Percentiles rank a stretch among this genome's conserved stretches.
phyloP scores from a whole-genome alignment of 2,888 invertebrate genomes.

The Taphrorychus bicolor region DNA sequence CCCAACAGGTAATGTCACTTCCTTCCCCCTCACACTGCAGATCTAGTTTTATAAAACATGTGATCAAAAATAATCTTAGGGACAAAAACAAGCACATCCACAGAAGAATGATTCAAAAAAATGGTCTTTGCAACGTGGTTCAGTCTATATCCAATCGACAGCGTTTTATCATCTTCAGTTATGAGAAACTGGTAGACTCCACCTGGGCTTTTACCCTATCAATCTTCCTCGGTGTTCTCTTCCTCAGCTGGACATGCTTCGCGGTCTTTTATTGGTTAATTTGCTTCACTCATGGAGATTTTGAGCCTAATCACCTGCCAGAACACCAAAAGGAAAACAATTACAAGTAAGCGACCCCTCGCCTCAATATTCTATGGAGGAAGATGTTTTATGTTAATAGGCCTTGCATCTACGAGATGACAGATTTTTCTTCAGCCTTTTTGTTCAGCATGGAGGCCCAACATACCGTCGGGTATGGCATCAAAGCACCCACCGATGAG shows the following conservation, averaged over 20 bases:
- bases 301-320: conserved; percentile 68
- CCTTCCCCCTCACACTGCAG: no score
- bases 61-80: background rate
- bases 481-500: conserved; percentile 82
- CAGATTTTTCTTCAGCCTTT: conserved; percentile 87
- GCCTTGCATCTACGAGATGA: conserved; percentile 85
- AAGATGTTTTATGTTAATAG: conserved; percentile 52
- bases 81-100: conserved; percentile 13
- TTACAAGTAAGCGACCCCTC: conserved; percentile 60
- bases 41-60: no score
- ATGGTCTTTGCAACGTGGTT: conserved; percentile 45
- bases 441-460: conserved; percentile 94
- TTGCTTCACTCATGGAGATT: conserved; percentile 84
- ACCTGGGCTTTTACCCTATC: conserved; percentile 59
- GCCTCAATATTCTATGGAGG: background rate
- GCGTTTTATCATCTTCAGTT: conserved; percentile 56
- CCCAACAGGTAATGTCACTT: no score
- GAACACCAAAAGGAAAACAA: conserved; percentile 53
- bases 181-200: conserved; percentile 46
- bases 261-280: conserved; percentile 89
- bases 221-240: conserved; percentile 86
- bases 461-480: conserved; percentile 89
- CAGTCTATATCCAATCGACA: conserved; percentile 60
- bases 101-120: conserved; percentile 45
- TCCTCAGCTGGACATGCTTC: conserved; percentile 85